phyloP scores from a whole-genome alignment of 2,888 invertebrate genomes.

The Pasiphila rectangulata region DNA sequence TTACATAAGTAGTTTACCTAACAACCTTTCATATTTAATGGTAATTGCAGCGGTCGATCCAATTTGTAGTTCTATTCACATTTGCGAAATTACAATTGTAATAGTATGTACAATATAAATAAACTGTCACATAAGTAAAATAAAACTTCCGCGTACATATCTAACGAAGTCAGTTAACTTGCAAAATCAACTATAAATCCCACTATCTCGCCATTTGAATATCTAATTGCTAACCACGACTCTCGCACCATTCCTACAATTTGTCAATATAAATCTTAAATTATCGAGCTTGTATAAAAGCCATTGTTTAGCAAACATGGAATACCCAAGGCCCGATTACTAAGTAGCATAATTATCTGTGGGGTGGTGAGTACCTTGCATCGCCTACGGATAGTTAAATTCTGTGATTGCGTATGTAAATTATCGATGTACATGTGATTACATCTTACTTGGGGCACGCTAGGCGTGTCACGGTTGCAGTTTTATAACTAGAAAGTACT shows the following conservation, averaged over 20 bases:
- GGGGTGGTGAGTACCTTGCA: slow-evolving; percentile 19
- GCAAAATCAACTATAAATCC: slow-evolving; percentile 15
- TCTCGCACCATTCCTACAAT: slow-evolving; percentile 40
- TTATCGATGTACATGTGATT: slow-evolving; percentile 15
- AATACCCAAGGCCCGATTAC: slow-evolving; percentile 55
- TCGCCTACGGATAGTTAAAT: slow-evolving; percentile 25
- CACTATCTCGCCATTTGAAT: slow-evolving; percentile 23
- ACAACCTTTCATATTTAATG: no score
- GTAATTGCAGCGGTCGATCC: no score
- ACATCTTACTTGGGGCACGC: slow-evolving; percentile 10
- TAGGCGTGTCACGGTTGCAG: slow-evolving; percentile 12
- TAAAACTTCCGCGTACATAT: slow-evolving; percentile 7
- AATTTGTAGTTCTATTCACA: no score
- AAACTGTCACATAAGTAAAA: slow-evolving; percentile 5
- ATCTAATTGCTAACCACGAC: slow-evolving; percentile 29
- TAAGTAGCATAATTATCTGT: slow-evolving; percentile 2
- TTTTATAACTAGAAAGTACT: slow-evolving; percentile 17
- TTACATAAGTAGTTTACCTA: no score
- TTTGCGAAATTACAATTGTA: no score
- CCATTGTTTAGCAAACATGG: slow-evolving; percentile 12
- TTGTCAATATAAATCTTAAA: slow-evolving; percentile 45
- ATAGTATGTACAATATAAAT: neutral
- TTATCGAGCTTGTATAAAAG: slow-evolving; percentile 28
- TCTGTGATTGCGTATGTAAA: slow-evolving; percentile 23
- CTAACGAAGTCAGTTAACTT: slow-evolving; percentile 5